Evolutionary conservation across 2,888 invertebrate genomes (phyloP).

Genomic region (Harpalus rubripes): DNA sequence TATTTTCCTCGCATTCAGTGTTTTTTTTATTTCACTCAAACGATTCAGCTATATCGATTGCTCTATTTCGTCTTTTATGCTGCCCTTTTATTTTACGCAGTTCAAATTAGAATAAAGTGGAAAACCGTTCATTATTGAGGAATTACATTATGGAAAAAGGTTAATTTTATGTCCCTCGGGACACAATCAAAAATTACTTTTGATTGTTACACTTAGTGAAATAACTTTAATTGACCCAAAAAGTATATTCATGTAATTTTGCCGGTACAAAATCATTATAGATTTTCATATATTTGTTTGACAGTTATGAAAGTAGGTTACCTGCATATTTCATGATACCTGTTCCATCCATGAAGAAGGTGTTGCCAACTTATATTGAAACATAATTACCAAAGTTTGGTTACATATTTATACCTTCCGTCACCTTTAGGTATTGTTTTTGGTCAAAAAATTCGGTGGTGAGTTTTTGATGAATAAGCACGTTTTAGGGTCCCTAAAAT

Average conservation of each 20-base stretch:
- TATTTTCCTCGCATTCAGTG: constrained; percentile 2
- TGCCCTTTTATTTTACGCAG: constrained; percentile 36
- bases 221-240: constrained; percentile 9
- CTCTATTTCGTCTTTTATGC: constrained; percentile 17
- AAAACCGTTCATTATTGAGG: constrained; percentile 22
- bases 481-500: too few relatives aligned
- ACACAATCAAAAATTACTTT: constrained; percentile 26
- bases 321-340: neutral
- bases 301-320: neutral
- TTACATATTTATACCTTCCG: neutral
- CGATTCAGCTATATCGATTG: constrained; percentile 8
- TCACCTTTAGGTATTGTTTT: too few relatives aligned
- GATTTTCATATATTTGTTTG: constrained; percentile 5
- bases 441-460: too few relatives aligned
- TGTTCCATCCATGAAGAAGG: neutral
- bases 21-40: constrained; percentile 39
- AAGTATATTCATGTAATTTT: neutral
- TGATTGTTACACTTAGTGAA: constrained; percentile 39
- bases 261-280: neutral
- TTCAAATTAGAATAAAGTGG: constrained; percentile 26
- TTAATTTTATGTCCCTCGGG: constrained; percentile 32
- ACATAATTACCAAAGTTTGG: neutral
- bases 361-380: neutral
- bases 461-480: too few relatives aligned
- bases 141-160: constrained; percentile 24